Evolutionary conservation across 1,140 invertebrate genomes (phyloP).

Genomic region (Drosophila orosa): DNA sequence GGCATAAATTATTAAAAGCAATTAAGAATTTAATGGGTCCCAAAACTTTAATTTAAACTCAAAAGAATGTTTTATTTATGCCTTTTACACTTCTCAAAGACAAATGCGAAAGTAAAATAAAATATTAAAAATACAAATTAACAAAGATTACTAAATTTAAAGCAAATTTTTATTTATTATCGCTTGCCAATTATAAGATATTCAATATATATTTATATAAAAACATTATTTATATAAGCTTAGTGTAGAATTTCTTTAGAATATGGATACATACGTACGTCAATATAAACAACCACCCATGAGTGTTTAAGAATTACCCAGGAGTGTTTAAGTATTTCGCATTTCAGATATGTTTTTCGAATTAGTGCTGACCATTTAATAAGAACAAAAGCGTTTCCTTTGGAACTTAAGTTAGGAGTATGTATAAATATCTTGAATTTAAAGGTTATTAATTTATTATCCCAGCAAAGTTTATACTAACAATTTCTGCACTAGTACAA

Average conservation of each 20-base stretch:
- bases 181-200: no score
- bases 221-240: not conserved
- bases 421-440: no score
- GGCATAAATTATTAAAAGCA: not conserved
- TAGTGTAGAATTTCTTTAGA: not conserved
- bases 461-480: no score
- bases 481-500: no score
- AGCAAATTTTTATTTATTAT: no score
- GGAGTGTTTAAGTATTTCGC: not conserved
- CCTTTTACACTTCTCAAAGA: not conserved
- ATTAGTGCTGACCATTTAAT: not conserved
- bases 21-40: constrained; percentile 13
- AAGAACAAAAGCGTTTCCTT: not conserved
- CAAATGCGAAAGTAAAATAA: not conserved
- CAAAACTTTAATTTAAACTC: not conserved
- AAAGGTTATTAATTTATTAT: no score
- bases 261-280: not conserved
- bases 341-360: not conserved
- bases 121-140: no score
- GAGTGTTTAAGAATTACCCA: not conserved
- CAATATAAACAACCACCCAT: not conserved
- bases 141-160: no score
- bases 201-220: not conserved
- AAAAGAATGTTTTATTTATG: not conserved
- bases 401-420: no score